Evolutionary conservation across 1,140 invertebrate species (phyloP).

Genomic region (Stegodyphus mimosarum): DNA sequence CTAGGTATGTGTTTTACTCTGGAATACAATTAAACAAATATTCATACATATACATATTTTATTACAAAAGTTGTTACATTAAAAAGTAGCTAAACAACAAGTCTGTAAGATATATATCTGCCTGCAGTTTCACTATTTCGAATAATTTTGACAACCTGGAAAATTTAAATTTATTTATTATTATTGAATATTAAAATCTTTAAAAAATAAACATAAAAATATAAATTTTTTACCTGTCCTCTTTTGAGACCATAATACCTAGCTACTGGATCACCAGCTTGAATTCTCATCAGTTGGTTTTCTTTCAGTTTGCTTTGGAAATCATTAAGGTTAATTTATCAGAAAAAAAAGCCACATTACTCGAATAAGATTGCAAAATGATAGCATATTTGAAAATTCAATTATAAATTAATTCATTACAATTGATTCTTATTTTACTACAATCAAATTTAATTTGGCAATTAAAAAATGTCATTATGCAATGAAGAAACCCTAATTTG

Average conservation of each 20-base stretch:
- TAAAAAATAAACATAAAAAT: background rate
- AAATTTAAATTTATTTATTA: slow-evolving; percentile 65
- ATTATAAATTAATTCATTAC: no score
- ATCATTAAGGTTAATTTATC: slow-evolving; percentile 6
- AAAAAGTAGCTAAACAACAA: slow-evolving; percentile 81
- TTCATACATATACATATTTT: no score
- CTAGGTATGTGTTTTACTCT: no score
- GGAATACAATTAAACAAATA: no score
- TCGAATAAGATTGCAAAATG: background rate
- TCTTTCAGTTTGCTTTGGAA: slow-evolving; percentile 88
- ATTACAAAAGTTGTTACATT: background rate
- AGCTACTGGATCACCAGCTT: slow-evolving; percentile 97
- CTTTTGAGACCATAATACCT: slow-evolving; percentile 97
- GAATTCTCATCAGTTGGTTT: slow-evolving; percentile 98
- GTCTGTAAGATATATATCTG: slow-evolving; percentile 96
- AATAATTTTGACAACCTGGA: slow-evolving; percentile 96
- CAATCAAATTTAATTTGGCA: no score
- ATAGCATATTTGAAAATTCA: background rate
- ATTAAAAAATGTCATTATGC: no score
- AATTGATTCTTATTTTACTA: no score
- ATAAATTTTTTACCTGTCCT: slow-evolving; percentile 80
- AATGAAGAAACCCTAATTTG: no score
- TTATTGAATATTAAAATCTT: background rate
- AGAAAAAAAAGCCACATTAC: no score
- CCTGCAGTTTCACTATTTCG: slow-evolving; percentile 97